phyloP scores from a whole-genome alignment of 2,797 vertebrate genomes.

The Heterohyrax brucei region DNA sequence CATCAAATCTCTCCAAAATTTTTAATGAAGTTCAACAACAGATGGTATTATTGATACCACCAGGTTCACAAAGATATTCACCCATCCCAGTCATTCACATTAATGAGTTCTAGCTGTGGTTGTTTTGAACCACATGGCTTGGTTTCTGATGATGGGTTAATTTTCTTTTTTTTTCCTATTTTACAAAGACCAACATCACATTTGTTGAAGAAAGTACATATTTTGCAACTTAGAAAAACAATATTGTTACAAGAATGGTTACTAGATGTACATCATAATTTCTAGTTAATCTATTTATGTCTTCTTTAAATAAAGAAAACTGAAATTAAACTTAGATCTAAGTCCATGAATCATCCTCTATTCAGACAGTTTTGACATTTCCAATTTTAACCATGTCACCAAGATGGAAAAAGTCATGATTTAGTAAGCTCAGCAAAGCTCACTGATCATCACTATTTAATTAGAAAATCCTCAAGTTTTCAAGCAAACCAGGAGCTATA shows the following conservation, averaged over 20 bases:
- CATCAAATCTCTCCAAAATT: background rate
- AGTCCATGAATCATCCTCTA: constrained; percentile 84
- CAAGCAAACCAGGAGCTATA: constrained; percentile 40
- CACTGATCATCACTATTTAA: constrained; percentile 66
- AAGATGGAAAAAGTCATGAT: constrained; percentile 82
- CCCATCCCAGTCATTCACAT: background rate
- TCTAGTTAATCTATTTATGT: constrained; percentile 82
- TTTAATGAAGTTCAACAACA: background rate
- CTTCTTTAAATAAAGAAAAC: constrained; percentile 79
- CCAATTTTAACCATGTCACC: constrained; percentile 87
- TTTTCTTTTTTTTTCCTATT: constrained; percentile 12
- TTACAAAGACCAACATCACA: constrained; percentile 65
- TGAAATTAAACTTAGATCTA: constrained; percentile 81
- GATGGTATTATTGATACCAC: background rate
- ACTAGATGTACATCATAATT: constrained; percentile 73
- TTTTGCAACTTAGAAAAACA: constrained; percentile 77
- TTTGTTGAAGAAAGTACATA: constrained; percentile 73
- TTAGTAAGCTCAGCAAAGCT: constrained; percentile 77
- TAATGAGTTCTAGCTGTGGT: background rate
- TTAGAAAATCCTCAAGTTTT: constrained; percentile 83
- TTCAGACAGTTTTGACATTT: constrained; percentile 84
- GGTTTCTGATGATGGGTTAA: constrained; percentile 23
- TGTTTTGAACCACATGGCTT: background rate
- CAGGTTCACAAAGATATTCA: background rate
- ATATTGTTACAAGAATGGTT: constrained; percentile 73